These are phyloP conservation scores for Flexamia atlantica DNA, from an alignment of 2,888 invertebrate species.

Conservation along the genomic window DNA sequence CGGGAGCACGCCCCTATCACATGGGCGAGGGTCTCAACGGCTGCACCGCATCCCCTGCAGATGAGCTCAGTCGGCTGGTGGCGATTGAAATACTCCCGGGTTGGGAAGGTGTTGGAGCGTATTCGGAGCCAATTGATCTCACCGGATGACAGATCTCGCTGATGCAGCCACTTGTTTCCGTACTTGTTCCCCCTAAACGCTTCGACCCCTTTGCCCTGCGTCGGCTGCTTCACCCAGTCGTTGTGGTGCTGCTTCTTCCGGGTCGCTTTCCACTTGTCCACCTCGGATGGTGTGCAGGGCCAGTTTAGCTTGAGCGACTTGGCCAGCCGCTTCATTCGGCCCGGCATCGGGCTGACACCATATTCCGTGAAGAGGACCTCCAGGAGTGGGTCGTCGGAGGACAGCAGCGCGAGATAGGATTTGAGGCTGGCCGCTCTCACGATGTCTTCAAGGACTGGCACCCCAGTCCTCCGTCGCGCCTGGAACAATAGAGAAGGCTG, in stretches of 20 bases:
- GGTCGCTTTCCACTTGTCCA: no score
- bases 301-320: background rate
- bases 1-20: slow-evolving; percentile 70
- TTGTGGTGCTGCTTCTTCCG: no score
- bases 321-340: slow-evolving; percentile 31
- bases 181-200: slow-evolving; percentile 65
- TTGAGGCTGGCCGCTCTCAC: no score
- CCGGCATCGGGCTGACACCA: slow-evolving; percentile 14
- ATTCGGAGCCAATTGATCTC: no score
- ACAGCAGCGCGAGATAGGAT: no score
- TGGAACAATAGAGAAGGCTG: slow-evolving; percentile 70
- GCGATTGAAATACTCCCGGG: slow-evolving; percentile 67
- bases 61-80: background rate
- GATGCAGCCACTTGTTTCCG: no score
- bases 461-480: slow-evolving; percentile 72
- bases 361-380: slow-evolving; percentile 15
- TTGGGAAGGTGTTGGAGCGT: no score
- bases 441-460: slow-evolving; percentile 70
- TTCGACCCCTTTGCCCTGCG: slow-evolving; percentile 57
- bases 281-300: slow-evolving; percentile 41
- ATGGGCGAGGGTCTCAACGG: slow-evolving; percentile 72
- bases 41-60: slow-evolving; percentile 70
- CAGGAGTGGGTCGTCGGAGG: no score
- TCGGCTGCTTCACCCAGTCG: background rate
- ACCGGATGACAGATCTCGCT: no score